Evolutionary conservation across 2,888 invertebrate species (phyloP).

Genomic region (Drosophila phalerata): DNA sequence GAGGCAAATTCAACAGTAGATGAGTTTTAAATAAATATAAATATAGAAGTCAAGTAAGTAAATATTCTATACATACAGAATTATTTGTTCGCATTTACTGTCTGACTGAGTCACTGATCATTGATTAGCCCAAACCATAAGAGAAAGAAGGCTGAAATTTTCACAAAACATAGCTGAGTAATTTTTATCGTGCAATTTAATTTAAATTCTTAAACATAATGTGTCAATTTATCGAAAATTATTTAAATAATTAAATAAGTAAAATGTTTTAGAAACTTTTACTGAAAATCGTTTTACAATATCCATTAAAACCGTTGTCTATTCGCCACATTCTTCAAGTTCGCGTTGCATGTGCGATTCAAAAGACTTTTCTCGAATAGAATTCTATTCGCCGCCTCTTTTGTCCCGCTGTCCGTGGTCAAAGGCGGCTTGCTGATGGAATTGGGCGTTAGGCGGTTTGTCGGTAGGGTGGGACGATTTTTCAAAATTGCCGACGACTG

Average conservation of each 20-base stretch:
- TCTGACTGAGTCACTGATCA: too few species aligned
- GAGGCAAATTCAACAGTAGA: too few species aligned
- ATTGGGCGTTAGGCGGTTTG: slow-evolving; percentile 9
- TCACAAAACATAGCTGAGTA: too few species aligned
- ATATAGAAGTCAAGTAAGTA: too few species aligned
- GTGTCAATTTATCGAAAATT: too few species aligned
- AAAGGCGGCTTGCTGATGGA: slow-evolving; percentile 46
- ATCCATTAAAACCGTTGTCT: background rate
- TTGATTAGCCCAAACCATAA: too few species aligned
- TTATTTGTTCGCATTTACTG: too few species aligned
- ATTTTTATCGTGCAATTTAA: too few species aligned
- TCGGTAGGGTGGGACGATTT: slow-evolving; percentile 52
- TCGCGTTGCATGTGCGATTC: slow-evolving; percentile 20
- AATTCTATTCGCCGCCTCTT: slow-evolving; percentile 72
- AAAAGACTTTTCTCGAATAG: slow-evolving; percentile 59
- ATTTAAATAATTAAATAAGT: background rate
- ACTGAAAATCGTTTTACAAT: background rate
- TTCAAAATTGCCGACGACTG: slow-evolving; percentile 70
- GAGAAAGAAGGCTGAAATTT: too few species aligned
- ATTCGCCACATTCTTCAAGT: slow-evolving; percentile 1
- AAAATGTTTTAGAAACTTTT: background rate
- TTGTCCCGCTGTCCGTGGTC: slow-evolving; percentile 41
- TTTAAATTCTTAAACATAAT: too few species aligned
- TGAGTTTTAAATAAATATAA: too few species aligned
- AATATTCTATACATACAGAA: too few species aligned